A percentile compares a stretch with the other conserved stretches of the same genome.
Conservation (phyloP, 2,113 vertebrate genomes). For the Notechis scutatus region DNA sequence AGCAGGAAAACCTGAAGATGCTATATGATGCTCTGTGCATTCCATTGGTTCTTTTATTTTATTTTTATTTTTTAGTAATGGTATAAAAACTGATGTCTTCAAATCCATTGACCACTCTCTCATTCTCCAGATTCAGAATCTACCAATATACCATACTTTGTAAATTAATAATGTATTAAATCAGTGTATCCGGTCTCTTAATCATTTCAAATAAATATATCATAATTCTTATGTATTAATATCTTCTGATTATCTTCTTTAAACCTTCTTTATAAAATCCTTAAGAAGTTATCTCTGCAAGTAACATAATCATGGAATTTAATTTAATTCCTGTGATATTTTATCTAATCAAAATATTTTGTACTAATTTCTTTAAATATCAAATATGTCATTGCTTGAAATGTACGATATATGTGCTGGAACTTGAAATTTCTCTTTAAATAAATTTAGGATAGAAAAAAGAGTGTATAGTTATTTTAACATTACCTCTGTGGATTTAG, state of each 20-base stretch:
- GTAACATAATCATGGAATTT: not conserved
- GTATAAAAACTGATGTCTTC: not conserved
- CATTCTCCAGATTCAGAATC: not conserved
- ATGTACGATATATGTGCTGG: not conserved
- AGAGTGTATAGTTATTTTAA: not conserved
- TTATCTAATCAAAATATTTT: not conserved
- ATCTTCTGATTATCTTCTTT: not conserved
- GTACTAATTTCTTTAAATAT: not conserved
- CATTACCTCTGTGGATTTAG: not conserved
- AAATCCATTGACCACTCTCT: not conserved
- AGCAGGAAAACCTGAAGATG: not conserved
- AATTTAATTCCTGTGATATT: not conserved
- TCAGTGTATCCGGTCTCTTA: not conserved
- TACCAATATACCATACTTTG: not conserved
- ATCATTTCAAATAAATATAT: not conserved
- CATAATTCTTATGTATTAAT: not conserved
- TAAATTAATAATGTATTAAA: not conserved
- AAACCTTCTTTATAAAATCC: not conserved
- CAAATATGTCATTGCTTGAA: not conserved
- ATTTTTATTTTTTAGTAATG: not conserved
- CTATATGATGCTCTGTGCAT: not conserved
- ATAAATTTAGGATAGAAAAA: not conserved
- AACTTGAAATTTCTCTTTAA: not conserved
- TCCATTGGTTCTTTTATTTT: not conserved
- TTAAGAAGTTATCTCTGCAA: not conserved